Evolutionary conservation across 2,888 invertebrate genomes (phyloP).

Genomic region (Protonemura montana): DNA sequence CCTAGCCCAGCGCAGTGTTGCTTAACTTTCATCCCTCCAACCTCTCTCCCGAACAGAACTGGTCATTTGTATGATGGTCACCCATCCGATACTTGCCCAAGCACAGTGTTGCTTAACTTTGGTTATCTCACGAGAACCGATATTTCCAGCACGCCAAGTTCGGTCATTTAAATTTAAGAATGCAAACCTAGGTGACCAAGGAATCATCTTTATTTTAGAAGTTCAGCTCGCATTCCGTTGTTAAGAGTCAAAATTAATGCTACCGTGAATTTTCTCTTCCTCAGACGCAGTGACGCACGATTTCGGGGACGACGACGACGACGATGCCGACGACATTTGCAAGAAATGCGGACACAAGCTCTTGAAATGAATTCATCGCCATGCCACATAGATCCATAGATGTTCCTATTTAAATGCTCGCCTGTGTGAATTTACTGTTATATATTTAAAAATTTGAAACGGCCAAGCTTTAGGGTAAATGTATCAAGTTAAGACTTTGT

Average conservation of each 20-base stretch:
- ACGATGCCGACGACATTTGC: background rate
- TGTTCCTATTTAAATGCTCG: background rate
- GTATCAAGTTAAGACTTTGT: background rate
- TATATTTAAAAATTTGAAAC: background rate
- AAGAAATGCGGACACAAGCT: slow-evolving; percentile 22
- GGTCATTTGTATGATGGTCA: too few relatives aligned
- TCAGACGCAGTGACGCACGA: background rate
- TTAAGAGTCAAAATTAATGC: background rate
- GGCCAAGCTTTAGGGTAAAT: background rate
- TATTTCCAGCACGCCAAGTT: too few relatives aligned
- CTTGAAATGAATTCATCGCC: background rate
- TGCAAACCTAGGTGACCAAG: too few relatives aligned
- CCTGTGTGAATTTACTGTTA: background rate
- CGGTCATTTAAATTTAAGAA: too few relatives aligned
- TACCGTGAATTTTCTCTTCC: background rate
- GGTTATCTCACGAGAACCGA: too few relatives aligned
- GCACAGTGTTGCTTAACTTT: too few relatives aligned
- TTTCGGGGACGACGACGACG: background rate
- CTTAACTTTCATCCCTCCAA: too few relatives aligned
- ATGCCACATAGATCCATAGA: background rate
- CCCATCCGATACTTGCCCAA: too few relatives aligned
- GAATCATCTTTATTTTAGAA: too few relatives aligned
- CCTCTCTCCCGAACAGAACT: too few relatives aligned
- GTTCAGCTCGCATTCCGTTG: background rate
- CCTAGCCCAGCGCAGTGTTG: too few relatives aligned